Conservation (phyloP, 1,140 invertebrate genomes). For the Aphaenogaster floridana region DNA sequence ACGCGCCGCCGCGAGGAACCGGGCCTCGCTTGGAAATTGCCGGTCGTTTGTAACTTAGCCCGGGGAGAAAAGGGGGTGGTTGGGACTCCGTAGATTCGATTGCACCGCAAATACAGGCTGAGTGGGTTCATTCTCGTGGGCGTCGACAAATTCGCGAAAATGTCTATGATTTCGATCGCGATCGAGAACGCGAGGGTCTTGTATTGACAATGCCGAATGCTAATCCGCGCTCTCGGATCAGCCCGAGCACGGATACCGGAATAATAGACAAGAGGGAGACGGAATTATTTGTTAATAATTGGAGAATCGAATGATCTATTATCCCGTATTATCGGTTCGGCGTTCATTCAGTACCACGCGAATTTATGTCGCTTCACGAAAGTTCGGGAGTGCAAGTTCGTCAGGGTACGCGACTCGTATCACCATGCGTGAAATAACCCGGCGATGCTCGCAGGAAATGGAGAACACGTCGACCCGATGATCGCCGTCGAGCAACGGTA, state of each 20-base stretch:
- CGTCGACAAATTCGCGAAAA: conserved; percentile 7
- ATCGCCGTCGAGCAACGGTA: conserved; percentile 68
- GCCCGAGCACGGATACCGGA: not conserved
- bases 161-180: not conserved
- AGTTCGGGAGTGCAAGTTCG: not conserved
- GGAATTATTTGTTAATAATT: not conserved
- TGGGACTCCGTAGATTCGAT: conserved; percentile 54
- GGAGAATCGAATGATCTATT: not conserved
- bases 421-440: conserved; percentile 11
- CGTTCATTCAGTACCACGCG: not conserved
- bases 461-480: conserved; percentile 48
- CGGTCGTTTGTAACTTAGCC: conserved; percentile 57
- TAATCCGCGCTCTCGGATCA: not conserved
- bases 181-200: not conserved
- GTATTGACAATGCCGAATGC: not conserved
- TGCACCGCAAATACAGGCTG: conserved; percentile 34
- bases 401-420: not conserved
- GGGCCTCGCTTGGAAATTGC: conserved; percentile 61
- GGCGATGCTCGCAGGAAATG: conserved; percentile 18
- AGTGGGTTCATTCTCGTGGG: not conserved
- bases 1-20: conserved; percentile 40
- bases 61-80: not conserved
- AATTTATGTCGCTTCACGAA: not conserved
- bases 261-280: not conserved
- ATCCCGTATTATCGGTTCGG: not conserved